Evolutionary conservation across 1,140 invertebrate genomes (phyloP), one percentile per base, ranked within the genome.

Genomic region (Coenobita brevimanus): DNA sequence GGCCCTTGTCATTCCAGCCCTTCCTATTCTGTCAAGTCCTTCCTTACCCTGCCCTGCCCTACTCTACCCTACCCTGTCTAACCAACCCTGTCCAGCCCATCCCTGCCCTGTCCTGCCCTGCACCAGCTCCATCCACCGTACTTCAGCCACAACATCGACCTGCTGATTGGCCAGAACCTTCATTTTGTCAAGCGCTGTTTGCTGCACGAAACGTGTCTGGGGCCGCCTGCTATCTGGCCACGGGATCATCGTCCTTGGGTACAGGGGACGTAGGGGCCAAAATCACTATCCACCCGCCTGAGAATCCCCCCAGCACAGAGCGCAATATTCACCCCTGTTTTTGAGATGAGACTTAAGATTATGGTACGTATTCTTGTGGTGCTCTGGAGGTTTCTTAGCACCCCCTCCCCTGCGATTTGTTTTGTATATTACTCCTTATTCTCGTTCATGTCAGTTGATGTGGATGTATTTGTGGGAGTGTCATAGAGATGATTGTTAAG

Each of bases 301-400:
- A 17, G 17, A 17, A 17, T 50, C 46, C 46, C 46, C 46, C 46
- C 46, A 50, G 46, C 46, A 50, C 46, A 50, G 17, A 38, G 30
- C 30, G 57, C 30, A 38, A 50, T 64, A 38, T 30, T 80, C 57
- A 6, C 57, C n/a, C 57, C n/a, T 80, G 33, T 80, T 36, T 41
- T 73, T 41, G 50, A 67, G 79, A 82, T 67, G 79, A 75, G 82
- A n/a, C 67, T 46, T 10, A 43, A 43, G 82, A 84, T 83, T 60
- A 84, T 62, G 21, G n/a, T 24, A n/a, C n/a, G n/a, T n/a, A n/a
- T n/a, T n/a, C n/a, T n/a, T n/a, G n/a, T n/a, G n/a, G n/a, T n/a
- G n/a, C n/a, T n/a, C n/a, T n/a, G n/a, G n/a, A n/a, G n/a, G n/a
- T n/a, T n/a, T n/a, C n/a, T n/a, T n/a, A n/a, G n/a, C n/a, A n/a